Evolutionary conservation across 2,113 vertebrate species (phyloP).

Genomic region (Gadus chalcogrammus): DNA sequence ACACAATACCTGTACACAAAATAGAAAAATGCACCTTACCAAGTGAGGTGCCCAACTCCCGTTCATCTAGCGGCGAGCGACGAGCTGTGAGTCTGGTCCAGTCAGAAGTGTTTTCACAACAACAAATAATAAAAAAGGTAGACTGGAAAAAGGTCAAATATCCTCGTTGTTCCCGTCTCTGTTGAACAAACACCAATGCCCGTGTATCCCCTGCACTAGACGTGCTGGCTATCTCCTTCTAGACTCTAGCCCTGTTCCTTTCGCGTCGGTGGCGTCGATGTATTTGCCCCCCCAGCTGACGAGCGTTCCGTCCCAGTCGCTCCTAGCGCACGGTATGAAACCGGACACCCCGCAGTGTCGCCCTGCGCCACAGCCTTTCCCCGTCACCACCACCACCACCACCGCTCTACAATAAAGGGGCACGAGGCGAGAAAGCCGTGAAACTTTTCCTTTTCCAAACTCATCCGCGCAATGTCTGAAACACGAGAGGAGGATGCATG

Average conservation of each 20-base stretch:
- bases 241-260: background rate
- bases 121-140: constrained; percentile 25
- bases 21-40: constrained; percentile 54
- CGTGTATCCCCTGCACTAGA: background rate
- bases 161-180: constrained; percentile 40
- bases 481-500: too few species aligned
- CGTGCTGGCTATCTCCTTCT: background rate
- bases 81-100: constrained; percentile 52
- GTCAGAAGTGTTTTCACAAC: constrained; percentile 31
- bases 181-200: constrained; percentile 6
- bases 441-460: too few species aligned
- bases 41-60: constrained; percentile 63
- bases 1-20: too few species aligned
- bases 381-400: too few species aligned
- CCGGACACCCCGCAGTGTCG: constrained; percentile 61
- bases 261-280: background rate
- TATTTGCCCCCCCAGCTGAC: constrained; percentile 36
- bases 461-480: too few species aligned
- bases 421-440: too few species aligned
- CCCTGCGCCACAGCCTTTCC: constrained; percentile 17
- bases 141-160: constrained; percentile 31
- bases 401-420: too few species aligned
- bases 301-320: constrained; percentile 53
- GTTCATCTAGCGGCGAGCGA: constrained; percentile 64
- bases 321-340: constrained; percentile 62